Evolutionary conservation across 1,140 invertebrate species (phyloP).

Genomic region (Apis mellifera): Amel_HAv3.1 CM009931.2:20819501-20820000

Average conservation of each 20-base stretch:
- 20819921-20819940: slow-evolving; percentile 54
- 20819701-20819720: slow-evolving; percentile 69
- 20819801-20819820: slow-evolving; percentile 15
- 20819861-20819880: neutral
- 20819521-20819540: no score
- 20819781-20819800: slow-evolving; percentile 60
- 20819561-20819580: no score
- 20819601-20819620: no score
- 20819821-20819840: no score
- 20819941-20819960: slow-evolving; percentile 29
- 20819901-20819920: slow-evolving; percentile 30
- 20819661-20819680: no score
- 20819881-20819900: slow-evolving; percentile 59
- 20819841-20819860: neutral
- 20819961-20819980: neutral
- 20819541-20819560: no score
- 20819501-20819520: no score
- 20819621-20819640: no score
- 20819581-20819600: no score
- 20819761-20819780: slow-evolving; percentile 22
- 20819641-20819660: no score
- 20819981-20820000: neutral
- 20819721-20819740: neutral
- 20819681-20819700: neutral
- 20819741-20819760: neutral